Base-by-base conservation (phyloP, 2,113 vertebrate genomes). In the Chaetorhynchus papuensis region DNA sequence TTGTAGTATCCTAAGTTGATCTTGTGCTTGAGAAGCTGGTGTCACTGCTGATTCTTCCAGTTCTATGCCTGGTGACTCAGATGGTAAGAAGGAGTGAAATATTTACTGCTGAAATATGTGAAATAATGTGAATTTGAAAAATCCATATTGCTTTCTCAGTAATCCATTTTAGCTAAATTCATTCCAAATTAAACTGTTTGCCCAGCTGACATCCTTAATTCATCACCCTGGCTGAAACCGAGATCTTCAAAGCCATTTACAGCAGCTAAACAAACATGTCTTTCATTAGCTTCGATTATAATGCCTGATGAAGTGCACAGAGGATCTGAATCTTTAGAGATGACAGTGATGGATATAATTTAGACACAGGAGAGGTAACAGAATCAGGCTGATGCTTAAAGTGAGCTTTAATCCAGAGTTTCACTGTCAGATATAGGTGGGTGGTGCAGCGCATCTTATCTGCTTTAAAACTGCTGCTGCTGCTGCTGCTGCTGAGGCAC, bases 131-230 rank as follows among this genome's bases (percentile, higher is more conserved):
- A 87, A 81, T 82, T 86, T 95, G 54, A 69, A 92, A 89, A 72
- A 89, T 77, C 41, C 59, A 8, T 74, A 80, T 44, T 13, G 24
- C 9, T 66, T 90, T 94, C 65, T 47, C 24, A 57, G 53, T 87
- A 79, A 89, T 89, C 44, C 45, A 17, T 94, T 96, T 94, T 60
- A 57, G 21, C 35, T 90, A 75, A 68, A 66, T 83, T 83, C 7
- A 60, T 92, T 95, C 77, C 78, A 83, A 93, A 91, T 87, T 65
- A 89, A 92, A 47, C 74, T 92, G 22, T 53, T 90, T 96, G 75
- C 71, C 50, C 64, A 90, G 50, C 75, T 90, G 86, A 86, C 80
- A 59, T 88, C 31, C 70, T 86, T 65, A 76, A 95, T 93, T 90
- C 72, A 83, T 94, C 72, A 41, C 68, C 56, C 60, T 87, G 63